Evolutionary conservation across 2,113 vertebrate genomes (phyloP).

Genomic region (Rhea americana): DNA sequence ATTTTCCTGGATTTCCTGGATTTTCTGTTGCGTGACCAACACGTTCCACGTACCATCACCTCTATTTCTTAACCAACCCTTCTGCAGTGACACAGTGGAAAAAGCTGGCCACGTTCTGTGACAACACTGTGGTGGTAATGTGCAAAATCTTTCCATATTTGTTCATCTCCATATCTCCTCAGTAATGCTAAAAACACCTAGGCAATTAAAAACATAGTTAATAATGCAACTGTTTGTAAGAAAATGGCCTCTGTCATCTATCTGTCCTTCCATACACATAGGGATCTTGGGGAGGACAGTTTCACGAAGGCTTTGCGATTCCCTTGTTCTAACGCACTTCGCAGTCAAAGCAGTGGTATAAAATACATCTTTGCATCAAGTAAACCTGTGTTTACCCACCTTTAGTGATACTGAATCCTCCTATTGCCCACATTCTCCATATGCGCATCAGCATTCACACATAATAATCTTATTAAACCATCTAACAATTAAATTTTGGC

Average conservation of each 20-base stretch:
- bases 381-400: neutral
- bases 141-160: neutral
- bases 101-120: too few species aligned
- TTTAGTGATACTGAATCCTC: neutral
- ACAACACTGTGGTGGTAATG: neutral
- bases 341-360: neutral
- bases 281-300: neutral
- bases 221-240: neutral
- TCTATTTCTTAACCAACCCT: too few species aligned
- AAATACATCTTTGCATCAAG: fast-evolving
- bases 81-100: too few species aligned
- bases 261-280: fast-evolving
- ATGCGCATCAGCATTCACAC: too few species aligned
- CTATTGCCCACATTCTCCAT: neutral
- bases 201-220: neutral
- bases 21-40: neutral
- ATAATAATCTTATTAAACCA: too few species aligned
- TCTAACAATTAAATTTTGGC: too few species aligned
- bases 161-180: too few species aligned
- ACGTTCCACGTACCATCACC: too few species aligned
- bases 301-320: neutral
- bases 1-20: neutral
- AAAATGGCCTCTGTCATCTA: fast-evolving
- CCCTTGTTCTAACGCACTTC: neutral
- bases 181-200: neutral